Evolutionary conservation across 2,797 vertebrate species (phyloP).

Genomic region (Bradypodion ventrale): DNA sequence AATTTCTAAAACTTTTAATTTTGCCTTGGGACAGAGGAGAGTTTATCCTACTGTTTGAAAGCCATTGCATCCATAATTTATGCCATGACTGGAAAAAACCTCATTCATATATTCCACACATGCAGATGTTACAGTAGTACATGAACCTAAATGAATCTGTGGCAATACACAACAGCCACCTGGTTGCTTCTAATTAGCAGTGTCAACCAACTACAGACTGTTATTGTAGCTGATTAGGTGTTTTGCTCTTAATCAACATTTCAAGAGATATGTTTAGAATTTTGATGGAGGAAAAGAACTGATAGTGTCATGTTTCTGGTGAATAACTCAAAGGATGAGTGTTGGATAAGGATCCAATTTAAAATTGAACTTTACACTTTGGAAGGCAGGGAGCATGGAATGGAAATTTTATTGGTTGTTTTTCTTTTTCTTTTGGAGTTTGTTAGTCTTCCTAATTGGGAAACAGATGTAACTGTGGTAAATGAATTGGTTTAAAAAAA

Average conservation of each 20-base stretch:
- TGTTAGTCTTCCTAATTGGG: neutral
- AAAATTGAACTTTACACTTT: neutral
- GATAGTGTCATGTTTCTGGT: neutral
- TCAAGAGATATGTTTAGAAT: constrained; percentile 17
- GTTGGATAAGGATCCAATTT: neutral
- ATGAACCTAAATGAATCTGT: constrained; percentile 33
- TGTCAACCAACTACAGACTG: constrained; percentile 33
- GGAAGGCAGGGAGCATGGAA: neutral
- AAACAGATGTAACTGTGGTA: neutral
- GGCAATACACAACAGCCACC: constrained; percentile 36
- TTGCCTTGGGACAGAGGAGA: neutral
- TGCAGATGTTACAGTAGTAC: constrained; percentile 17
- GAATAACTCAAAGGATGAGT: neutral
- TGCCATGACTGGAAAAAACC: constrained; percentile 5
- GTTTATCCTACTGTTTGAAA: neutral
- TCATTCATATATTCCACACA: constrained; percentile 24
- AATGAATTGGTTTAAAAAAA: neutral
- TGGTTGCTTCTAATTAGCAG: constrained; percentile 37
- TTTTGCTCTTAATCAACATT: constrained; percentile 33
- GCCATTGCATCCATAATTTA: constrained; percentile 1
- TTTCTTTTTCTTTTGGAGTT: neutral
- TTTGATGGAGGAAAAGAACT: constrained; percentile 9
- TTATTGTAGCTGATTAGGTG: constrained; percentile 42
- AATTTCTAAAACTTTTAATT: no score
- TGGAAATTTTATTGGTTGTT: neutral